phyloP scores from a whole-genome alignment of 2,888 invertebrate species.

The Andrena minutula region DNA sequence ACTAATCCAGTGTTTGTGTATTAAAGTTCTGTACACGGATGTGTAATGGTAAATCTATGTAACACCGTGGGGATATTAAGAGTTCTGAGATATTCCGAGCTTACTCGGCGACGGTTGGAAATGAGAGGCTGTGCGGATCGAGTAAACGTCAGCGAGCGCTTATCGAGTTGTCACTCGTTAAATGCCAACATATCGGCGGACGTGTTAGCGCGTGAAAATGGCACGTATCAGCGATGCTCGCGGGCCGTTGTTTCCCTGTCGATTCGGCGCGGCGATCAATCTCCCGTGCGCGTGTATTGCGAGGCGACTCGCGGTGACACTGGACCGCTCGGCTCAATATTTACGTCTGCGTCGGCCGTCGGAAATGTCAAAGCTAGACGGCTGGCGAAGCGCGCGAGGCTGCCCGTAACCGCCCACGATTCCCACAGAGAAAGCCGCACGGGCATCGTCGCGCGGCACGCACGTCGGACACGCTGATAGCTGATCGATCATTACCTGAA shows the following conservation, averaged over 20 bases:
- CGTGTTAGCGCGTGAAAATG: conserved; percentile 64
- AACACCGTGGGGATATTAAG: conserved; percentile 1
- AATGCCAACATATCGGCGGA: conserved; percentile 56
- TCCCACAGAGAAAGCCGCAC: conserved; percentile 1
- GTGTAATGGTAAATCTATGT: conserved; percentile 4
- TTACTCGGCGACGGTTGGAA: not conserved
- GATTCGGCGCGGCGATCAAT: conserved; percentile 25
- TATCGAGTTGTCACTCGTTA: conserved; percentile 39
- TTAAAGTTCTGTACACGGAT: not conserved
- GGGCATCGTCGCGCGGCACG: conserved; percentile 3
- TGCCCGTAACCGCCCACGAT: conserved; percentile 69
- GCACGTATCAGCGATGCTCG: conserved; percentile 51
- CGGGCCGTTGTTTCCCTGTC: conserved; percentile 28
- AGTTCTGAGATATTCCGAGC: conserved; percentile 9
- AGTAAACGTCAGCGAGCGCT: conserved; percentile 15
- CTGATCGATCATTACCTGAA: conserved; percentile 72
- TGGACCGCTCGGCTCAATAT: conserved; percentile 70
- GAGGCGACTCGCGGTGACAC: conserved; percentile 54
- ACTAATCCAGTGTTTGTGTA: not conserved
- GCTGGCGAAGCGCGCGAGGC: conserved; percentile 33
- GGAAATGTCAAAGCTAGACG: conserved; percentile 71
- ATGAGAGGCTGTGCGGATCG: not conserved
- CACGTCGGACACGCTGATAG: conserved; percentile 10
- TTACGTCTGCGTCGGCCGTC: conserved; percentile 76
- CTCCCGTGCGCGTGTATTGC: conserved; percentile 19